These are phyloP conservation scores for Thelaira solivaga DNA, from an alignment of 2,888 invertebrate genomes.

Conservation along the genomic window DNA sequence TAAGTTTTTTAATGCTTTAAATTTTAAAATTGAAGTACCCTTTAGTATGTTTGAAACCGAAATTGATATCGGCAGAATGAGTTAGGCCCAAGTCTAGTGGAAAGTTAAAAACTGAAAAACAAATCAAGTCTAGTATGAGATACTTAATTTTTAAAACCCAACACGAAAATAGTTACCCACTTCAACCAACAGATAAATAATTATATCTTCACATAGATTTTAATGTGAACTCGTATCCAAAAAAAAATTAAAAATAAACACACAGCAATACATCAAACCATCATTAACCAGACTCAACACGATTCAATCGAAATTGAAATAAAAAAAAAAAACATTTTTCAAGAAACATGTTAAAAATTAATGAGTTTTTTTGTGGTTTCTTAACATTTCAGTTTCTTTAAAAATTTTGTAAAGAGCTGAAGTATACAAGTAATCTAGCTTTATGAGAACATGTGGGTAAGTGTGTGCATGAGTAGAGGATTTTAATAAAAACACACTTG, in stretches of 20 bases:
- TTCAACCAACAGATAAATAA: background rate
- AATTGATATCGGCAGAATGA: too few relatives aligned
- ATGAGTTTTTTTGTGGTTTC: slow-evolving; percentile 46
- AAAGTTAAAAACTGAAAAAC: too few relatives aligned
- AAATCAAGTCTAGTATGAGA: too few relatives aligned
- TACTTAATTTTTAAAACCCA: too few relatives aligned
- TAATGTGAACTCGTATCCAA: background rate
- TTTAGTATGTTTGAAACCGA: too few relatives aligned
- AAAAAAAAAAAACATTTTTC: slow-evolving; percentile 23
- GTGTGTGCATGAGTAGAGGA: too few relatives aligned
- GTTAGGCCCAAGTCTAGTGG: too few relatives aligned
- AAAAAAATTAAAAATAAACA: background rate
- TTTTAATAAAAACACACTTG: background rate
- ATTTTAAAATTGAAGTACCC: background rate
- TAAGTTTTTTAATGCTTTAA: too few relatives aligned
- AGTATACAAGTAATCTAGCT: too few relatives aligned
- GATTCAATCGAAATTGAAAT: slow-evolving; percentile 17
- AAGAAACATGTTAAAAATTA: slow-evolving; percentile 57
- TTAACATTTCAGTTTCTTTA: background rate
- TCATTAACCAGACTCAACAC: slow-evolving; percentile 53
- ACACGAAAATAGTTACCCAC: too few relatives aligned
- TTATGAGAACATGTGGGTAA: too few relatives aligned
- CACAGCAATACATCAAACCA: slow-evolving; percentile 55
- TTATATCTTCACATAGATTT: background rate
- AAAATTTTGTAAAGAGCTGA: background rate